Base-by-base conservation (phyloP, 1,140 invertebrate genomes). In the Musca domestica region DNA sequence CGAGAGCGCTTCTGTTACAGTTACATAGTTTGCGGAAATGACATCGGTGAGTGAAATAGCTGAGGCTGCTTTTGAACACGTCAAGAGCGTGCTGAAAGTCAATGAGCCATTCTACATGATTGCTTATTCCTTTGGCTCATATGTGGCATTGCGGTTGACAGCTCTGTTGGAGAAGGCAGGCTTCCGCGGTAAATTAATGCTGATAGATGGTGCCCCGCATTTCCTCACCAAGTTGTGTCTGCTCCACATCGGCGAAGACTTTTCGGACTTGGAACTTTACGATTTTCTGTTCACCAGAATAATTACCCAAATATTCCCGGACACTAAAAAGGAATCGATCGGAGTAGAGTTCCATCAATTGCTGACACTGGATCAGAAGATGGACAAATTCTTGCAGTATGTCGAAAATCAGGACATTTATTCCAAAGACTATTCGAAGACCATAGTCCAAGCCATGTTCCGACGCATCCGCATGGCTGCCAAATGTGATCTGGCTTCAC, bases 41-140 rank as follows among this genome's bases (percentile, higher is more conserved):
- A 71, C 74, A 25, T 77, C 71, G n/a, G 49, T 79, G 7, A 58
- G 52, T 0, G 77, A 78, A 2, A 64, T 81, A 52, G 72, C 67
- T 1, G 70, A 75, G 41, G 66, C 71, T 17, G 49, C 68, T 17
- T 70, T 80, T 67, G 71, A 75, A 49, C 70, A 86, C 34, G 76
- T 81, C 69, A 90, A 94, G 10, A 85, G 86, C 56, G 82, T 85
- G 10, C 80, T 92, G 6, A 88, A 91, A 72, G 69, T 72, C 67
- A 74, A 78, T 10, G 73, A 82, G 69, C 73, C 84, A 2, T 89
- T 87, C 77, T 86, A 84, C 66, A 71, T 91, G 0, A 81, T 90
- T 22, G 88, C 87, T 5, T 90, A 90, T 79, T 90, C 88, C n/a
- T 90, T 85, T 74, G 89, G 89, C 47, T 78, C 84, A n/a, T 73